phyloP scores from a whole-genome alignment of 2,797 vertebrate genomes.

The Ctenopoma multispine region DNA sequence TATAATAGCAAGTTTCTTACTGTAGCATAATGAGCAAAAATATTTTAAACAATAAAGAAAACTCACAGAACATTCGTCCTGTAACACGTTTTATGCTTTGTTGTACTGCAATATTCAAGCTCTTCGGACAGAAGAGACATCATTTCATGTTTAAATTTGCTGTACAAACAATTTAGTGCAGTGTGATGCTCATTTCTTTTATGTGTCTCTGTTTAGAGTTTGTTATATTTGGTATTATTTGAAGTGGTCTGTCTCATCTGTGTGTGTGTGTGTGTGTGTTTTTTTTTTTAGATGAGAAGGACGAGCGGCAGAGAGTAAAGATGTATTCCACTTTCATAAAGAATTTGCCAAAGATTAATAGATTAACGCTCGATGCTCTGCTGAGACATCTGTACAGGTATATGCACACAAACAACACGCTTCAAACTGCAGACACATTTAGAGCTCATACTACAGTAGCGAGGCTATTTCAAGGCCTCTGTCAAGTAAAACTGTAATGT shows the following conservation, averaged over 20 bases:
- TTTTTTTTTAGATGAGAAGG: conserved; percentile 84
- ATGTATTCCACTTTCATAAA: conserved; percentile 92
- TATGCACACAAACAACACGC: not conserved
- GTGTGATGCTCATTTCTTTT: not conserved
- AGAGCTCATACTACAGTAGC: not conserved
- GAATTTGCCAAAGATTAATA: conserved; percentile 89
- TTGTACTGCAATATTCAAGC: not conserved
- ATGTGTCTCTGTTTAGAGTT: not conserved
- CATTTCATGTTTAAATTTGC: not conserved
- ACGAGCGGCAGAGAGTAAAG: conserved; percentile 87
- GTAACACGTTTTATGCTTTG: not conserved
- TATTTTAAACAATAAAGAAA: no score
- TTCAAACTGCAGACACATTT: conserved; percentile 11
- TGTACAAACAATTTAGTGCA: not conserved
- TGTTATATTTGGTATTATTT: not conserved
- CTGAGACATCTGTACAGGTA: conserved; percentile 97
- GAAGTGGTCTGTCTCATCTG: not conserved
- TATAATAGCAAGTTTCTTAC: not conserved
- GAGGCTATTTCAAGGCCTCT: conserved; percentile 5
- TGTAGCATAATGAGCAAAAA: not conserved
- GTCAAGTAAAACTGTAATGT: no score
- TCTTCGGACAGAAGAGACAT: not conserved
- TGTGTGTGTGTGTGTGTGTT: conserved; percentile 29
- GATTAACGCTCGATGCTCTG: conserved; percentile 90
- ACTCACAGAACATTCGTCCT: not conserved